Percentiles rank a stretch among this genome's conserved stretches.
Conservation (phyloP, 2,888 invertebrate species). For the Catocala fraxini region DNA sequence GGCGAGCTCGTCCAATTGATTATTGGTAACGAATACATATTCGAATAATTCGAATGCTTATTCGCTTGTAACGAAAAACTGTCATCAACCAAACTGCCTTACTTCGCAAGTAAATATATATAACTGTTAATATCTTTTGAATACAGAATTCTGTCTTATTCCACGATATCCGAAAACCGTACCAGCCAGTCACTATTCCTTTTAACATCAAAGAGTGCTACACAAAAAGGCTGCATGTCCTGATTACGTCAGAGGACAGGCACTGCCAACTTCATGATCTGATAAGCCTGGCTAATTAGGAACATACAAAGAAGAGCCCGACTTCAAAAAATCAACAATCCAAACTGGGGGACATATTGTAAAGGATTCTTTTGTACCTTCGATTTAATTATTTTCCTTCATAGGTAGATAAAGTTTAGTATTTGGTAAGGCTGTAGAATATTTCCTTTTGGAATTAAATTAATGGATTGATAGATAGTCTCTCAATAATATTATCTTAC, state of each 20-base stretch:
- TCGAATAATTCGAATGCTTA: no score
- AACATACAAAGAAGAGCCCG: slow-evolving; percentile 21
- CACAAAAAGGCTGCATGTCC: slow-evolving; percentile 25
- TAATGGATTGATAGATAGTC: no score
- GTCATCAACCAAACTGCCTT: no score
- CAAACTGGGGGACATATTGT: background rate
- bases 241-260: slow-evolving; percentile 25
- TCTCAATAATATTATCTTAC: no score
- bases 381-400: slow-evolving; percentile 4
- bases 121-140: no score
- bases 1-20: no score
- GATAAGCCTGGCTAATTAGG: slow-evolving; percentile 46
- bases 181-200: background rate
- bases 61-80: no score
- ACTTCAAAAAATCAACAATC: slow-evolving; percentile 8
- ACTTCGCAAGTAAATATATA: no score
- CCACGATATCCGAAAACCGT: background rate
- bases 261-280: slow-evolving; percentile 40
- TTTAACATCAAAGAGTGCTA: slow-evolving; percentile 33
- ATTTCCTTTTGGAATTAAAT: no score
- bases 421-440: background rate
- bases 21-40: no score
- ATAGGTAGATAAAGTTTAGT: background rate
- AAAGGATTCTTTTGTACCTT: slow-evolving; percentile 13
- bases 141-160: no score